These are phyloP conservation scores for Gambusia holbrooki DNA, from an alignment of 2,113 vertebrate genomes.

Conservation along the genomic window DNA sequence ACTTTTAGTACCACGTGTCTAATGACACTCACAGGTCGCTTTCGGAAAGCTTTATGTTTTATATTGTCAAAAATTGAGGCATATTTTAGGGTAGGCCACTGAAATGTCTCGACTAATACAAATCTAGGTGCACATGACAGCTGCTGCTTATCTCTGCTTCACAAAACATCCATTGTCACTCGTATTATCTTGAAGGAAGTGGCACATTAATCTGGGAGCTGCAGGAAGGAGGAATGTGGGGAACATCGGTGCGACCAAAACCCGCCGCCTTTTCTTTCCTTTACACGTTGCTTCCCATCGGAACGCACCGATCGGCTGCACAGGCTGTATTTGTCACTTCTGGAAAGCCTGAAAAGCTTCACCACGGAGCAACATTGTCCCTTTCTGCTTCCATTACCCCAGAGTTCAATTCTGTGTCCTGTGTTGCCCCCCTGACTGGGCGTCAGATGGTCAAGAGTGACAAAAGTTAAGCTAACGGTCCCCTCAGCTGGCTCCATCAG, in stretches of 20 bases:
- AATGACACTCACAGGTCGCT: neutral
- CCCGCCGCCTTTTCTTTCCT: constrained; percentile 22
- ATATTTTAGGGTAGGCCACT: neutral
- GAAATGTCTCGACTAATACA: neutral
- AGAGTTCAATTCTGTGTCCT: constrained; percentile 10
- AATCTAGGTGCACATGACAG: neutral
- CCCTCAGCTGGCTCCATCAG: constrained; percentile 37
- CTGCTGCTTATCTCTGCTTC: constrained; percentile 9
- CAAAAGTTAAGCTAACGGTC: constrained; percentile 63
- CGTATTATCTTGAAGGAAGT: neutral
- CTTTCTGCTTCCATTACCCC: constrained; percentile 5
- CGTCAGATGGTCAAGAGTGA: constrained; percentile 50
- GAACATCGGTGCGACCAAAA: constrained; percentile 27
- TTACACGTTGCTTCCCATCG: constrained; percentile 49
- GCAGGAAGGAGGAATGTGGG: constrained; percentile 15
- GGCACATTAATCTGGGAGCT: neutral
- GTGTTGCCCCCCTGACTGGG: constrained; percentile 9
- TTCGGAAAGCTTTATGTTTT: too few relatives aligned
- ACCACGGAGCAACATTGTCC: constrained; percentile 17
- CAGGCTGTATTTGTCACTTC: constrained; percentile 9
- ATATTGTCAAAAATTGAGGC: neutral
- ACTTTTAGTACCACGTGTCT: constrained; percentile 9
- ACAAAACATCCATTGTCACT: constrained; percentile 3
- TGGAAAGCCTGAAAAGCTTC: constrained; percentile 12
- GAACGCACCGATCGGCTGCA: constrained; percentile 17